phyloP scores from a whole-genome alignment of 1,140 invertebrate species.

The Anastatus disparis region DNA sequence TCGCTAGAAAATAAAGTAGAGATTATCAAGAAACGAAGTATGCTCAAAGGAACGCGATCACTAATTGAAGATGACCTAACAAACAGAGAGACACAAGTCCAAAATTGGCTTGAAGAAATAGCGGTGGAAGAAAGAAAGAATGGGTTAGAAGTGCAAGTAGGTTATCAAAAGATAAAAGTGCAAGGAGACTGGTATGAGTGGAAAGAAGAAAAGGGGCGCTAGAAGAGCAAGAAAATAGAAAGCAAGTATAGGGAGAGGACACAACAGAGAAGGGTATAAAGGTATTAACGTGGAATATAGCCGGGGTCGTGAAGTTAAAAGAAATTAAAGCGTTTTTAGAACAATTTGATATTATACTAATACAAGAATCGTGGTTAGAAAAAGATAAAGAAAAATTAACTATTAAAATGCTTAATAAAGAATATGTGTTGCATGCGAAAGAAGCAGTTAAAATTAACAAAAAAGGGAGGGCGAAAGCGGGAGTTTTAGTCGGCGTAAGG shows the following conservation, averaged over 20 bases:
- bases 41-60: background rate
- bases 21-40: too few species aligned
- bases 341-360: background rate
- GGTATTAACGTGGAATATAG: too few species aligned
- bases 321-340: background rate
- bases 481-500: too few species aligned
- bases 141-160: too few species aligned
- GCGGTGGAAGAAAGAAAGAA: background rate
- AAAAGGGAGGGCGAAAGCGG: too few species aligned
- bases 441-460: too few species aligned
- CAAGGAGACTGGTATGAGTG: background rate
- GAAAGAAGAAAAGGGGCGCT: background rate
- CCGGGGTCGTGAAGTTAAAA: too few species aligned
- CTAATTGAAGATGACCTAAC: background rate
- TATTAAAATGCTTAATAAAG: background rate
- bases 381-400: background rate
- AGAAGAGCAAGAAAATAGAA: background rate
- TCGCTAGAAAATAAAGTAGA: too few species aligned
- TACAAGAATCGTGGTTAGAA: background rate
- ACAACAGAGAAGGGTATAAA: too few species aligned
- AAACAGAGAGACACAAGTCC: background rate
- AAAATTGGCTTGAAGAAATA: background rate
- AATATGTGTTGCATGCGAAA: background rate
- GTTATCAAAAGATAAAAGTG: too few species aligned
- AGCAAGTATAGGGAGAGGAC: too few species aligned